Evolutionary conservation across 2,113 vertebrate species (phyloP).

Genomic region (Boulengeromyrus knoepffleri): DNA sequence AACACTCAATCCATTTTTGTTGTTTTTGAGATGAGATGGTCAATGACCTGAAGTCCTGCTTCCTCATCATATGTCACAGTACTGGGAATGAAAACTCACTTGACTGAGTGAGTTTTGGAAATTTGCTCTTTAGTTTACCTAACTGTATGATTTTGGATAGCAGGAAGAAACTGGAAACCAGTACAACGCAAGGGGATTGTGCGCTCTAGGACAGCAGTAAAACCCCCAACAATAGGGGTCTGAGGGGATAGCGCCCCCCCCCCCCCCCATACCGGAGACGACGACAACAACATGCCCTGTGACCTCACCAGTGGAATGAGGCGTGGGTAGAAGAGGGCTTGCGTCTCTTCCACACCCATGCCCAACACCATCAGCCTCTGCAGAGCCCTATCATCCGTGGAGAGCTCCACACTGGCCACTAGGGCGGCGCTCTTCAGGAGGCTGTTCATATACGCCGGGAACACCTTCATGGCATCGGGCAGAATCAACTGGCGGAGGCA

Average conservation of each 20-base stretch:
- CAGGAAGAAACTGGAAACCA: background rate
- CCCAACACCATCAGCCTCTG: slow-evolving; percentile 72
- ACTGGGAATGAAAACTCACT: background rate
- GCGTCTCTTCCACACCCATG: slow-evolving; percentile 84
- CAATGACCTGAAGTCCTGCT: background rate
- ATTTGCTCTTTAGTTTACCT: background rate
- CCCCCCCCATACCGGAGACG: background rate
- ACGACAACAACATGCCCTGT: background rate
- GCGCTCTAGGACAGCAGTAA: background rate
- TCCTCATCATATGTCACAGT: background rate
- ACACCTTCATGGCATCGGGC: slow-evolving; percentile 88
- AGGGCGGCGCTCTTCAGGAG: slow-evolving; percentile 79
- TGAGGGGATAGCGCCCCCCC: background rate
- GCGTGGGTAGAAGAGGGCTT: slow-evolving; percentile 82
- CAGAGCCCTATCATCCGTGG: slow-evolving; percentile 73
- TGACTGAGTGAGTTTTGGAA: background rate
- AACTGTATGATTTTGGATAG: background rate
- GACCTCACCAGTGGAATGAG: slow-evolving; percentile 78
- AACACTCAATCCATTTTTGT: background rate
- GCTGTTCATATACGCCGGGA: slow-evolving; percentile 88
- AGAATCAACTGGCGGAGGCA: slow-evolving; percentile 73
- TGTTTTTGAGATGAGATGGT: background rate
- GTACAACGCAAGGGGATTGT: background rate
- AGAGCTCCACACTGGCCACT: slow-evolving; percentile 68
- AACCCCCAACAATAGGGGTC: background rate